Percentiles rank a stretch among this genome's conserved stretches.
These are phyloP conservation scores for Otus sunia DNA, from an alignment of 2,113 vertebrate genomes.

Conservation along the genomic window DNA sequence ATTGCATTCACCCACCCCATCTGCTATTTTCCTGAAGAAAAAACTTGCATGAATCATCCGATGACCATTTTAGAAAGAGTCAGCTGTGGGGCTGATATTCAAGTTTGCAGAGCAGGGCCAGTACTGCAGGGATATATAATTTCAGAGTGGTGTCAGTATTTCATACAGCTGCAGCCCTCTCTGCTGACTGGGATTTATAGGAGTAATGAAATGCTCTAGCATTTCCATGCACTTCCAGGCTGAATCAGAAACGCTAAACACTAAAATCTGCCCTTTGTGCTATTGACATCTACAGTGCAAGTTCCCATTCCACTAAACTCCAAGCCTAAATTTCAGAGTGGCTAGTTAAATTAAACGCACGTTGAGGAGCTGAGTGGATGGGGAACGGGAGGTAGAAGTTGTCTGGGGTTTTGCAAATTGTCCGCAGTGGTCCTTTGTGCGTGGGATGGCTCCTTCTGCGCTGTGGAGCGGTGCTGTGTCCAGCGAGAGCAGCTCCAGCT, in stretches of 20 bases:
- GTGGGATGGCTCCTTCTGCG: not conserved
- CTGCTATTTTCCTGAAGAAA: not conserved
- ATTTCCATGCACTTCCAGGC: not conserved
- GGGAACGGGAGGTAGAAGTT: not conserved
- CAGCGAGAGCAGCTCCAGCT: not conserved
- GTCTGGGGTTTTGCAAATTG: not conserved
- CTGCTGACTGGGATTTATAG: not conserved
- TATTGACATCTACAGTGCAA: not conserved
- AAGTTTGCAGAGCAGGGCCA: not conserved
- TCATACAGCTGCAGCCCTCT: not conserved
- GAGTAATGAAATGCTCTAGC: not conserved
- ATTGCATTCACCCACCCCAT: not conserved
- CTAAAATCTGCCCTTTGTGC: not conserved
- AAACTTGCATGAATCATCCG: not conserved
- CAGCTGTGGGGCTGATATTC: not conserved
- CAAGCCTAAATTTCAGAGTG: not conserved
- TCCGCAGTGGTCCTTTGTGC: not conserved
- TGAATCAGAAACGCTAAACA: not conserved
- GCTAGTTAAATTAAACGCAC: not conserved
- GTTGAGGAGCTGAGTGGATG: not conserved
- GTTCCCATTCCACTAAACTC: not conserved
- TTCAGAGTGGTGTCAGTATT: not conserved
- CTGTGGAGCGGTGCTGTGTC: not conserved
- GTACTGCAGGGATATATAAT: not conserved
- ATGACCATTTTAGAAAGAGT: not conserved